Base-by-base conservation (phyloP, 2,797 vertebrate species). In the Cossypha niveicapilla region DNA sequence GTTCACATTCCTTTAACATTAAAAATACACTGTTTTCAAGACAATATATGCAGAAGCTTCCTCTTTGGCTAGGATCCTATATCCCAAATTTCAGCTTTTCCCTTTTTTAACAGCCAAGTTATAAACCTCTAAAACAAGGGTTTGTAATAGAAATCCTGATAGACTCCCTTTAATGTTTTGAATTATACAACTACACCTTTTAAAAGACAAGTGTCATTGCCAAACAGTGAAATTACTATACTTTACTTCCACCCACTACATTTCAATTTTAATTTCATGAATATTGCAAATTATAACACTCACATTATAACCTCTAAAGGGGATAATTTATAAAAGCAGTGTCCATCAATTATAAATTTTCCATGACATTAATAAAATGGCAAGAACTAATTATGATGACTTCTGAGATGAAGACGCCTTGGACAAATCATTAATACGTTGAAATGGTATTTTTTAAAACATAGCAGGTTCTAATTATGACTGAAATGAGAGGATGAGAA, bases 321-420 rank as follows among this genome's bases (percentile, higher is more conserved):
- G 96, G 93, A 96, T 98, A 94, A 98, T 97, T 97, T 98, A 98
- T 97, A 97, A 97, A 98, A 97, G 96, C 96, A 96, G 96, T 98
- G 96, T 97, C 98, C 97, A 98, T 98, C 97, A 97, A 97, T 98
- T 98, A 98, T 97, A 96, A 97, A 98, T 98, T 98, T 98, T 97
- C 94, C 86, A 83, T 97, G 97, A 97, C 95, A 98, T 98, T 98
- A 98, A 98, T 98, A 98, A 98, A 98, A 98, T 97, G 96, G 97
- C 95, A 97, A 96, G 96, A 97, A 97, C 97, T 98, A 98, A 98
- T 98, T 98, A 97, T 96, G 96, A 97, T 97, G 97, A 97, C 96
- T 98, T 98, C 96, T 97, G 97, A 97, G 96, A 97, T 96, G 96
- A 97, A 97, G 97, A 97, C 96, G 97, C 94, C 93, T 97, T 96